Evolutionary conservation across 1,140 invertebrate genomes (phyloP).

Genomic region (Nixonia krombeini): DNA sequence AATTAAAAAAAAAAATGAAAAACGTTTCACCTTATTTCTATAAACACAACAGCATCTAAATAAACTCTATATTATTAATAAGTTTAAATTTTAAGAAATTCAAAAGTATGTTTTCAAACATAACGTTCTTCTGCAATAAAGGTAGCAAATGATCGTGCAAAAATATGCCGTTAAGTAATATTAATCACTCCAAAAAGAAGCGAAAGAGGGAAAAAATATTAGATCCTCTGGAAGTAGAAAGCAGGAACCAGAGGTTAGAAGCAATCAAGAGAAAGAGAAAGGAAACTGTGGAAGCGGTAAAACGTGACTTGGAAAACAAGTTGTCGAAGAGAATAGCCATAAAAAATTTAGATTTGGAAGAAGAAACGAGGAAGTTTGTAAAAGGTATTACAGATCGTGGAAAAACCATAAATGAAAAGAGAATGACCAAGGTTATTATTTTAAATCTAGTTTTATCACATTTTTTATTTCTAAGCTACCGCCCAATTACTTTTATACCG

Average conservation of each 20-base stretch:
- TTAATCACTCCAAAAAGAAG: not conserved
- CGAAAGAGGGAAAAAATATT: conserved; percentile 3
- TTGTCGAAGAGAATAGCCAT: conserved; percentile 32
- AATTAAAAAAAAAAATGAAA: too few species aligned
- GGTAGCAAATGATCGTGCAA: too few species aligned
- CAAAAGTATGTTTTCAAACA: too few species aligned
- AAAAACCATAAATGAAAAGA: conserved; percentile 30
- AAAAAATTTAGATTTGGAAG: conserved; percentile 22
- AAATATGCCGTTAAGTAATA: not conserved
- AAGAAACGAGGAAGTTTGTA: conserved; percentile 21
- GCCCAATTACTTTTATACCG: too few species aligned
- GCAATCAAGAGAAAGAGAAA: conserved; percentile 41
- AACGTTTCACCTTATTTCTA: too few species aligned
- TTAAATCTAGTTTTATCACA: conserved; percentile 1
- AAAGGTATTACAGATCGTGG: conserved; percentile 22
- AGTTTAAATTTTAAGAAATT: too few species aligned
- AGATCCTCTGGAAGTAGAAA: conserved; percentile 24
- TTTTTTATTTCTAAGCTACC: conserved; percentile 7
- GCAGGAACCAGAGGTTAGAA: conserved; percentile 24
- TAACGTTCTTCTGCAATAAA: too few species aligned
- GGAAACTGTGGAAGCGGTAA: conserved; percentile 33
- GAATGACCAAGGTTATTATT: conserved; percentile 40
- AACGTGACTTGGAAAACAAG: conserved; percentile 35
- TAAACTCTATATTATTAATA: too few species aligned
- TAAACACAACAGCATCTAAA: too few species aligned